Evolutionary conservation across 2,888 invertebrate species (phyloP), one percentile per base, ranked within the genome.

Genomic region (Meta bourneti): DNA sequence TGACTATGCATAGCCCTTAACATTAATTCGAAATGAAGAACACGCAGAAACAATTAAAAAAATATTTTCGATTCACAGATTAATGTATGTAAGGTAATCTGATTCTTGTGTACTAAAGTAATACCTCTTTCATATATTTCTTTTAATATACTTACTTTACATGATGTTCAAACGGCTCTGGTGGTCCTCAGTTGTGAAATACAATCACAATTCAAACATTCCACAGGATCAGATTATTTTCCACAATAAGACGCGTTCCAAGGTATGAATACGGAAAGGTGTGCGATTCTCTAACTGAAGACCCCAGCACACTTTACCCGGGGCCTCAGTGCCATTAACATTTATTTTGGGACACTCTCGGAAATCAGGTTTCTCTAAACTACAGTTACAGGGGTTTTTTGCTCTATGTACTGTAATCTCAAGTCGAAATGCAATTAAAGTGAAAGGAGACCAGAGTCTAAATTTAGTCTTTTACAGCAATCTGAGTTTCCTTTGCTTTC

Each of bases 331-430:
- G 75, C 61, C 85, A 85, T 85, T 85, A 85, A 71, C 49, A 85
- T 85, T 85, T 85, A 85, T 85, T 85, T 85, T 85, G 49, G 69
- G 84, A 48, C 69, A 77, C 85, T 85, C 85, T 16, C 34, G 72
- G 83, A 75, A 75, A 85, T 85, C 75, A 54, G 61, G 20, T 77
- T 75, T 11, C 74, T 61, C 51, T 74, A 85, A 85, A 85, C 49
- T 85, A 51, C 85, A 77, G 85, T 77, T 74, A 51, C n/a, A n/a
- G 51, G 19, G 69, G 6, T 49, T 19, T 20, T 74, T 75, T 85
- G 0, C n/a, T n/a, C 13, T 7, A 61, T 11, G 61, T 16, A 61
- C 61, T 61, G 61, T 75, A 74, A 75, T 85, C 75, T 85, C 20
- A 16, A 75, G 69, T 77, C 11, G n/a, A 85, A 77, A 75, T 77